Conservation (phyloP, 2,888 invertebrate genomes). For the Eristalis intricaria region DNA sequence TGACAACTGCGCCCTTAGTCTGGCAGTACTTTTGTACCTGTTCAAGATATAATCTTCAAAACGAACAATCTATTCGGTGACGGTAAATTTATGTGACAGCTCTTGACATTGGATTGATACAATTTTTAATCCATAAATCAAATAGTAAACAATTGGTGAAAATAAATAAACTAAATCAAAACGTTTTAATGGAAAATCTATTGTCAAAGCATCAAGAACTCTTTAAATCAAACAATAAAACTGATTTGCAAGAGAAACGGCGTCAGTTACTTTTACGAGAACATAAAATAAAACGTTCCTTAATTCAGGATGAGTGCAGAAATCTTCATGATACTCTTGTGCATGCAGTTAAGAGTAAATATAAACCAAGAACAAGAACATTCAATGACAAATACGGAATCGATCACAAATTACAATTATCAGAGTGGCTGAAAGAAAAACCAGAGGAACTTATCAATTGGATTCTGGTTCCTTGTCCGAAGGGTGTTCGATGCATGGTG, state of each 20-base stretch:
- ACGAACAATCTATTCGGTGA: neutral
- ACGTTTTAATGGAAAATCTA: conserved; percentile 42
- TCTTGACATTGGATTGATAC: too few relatives aligned
- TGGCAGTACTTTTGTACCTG: neutral
- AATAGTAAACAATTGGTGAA: neutral
- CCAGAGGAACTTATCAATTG: conserved; percentile 90
- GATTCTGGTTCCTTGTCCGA: conserved; percentile 90
- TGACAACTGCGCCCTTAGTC: too few relatives aligned
- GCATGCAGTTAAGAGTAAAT: conserved; percentile 18
- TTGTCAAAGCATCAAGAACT: conserved; percentile 51
- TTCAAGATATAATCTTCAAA: neutral
- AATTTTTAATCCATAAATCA: too few relatives aligned
- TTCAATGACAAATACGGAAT: conserved; percentile 68
- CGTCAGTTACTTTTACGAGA: conserved; percentile 75
- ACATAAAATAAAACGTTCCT: conserved; percentile 77
- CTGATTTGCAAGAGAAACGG: conserved; percentile 75
- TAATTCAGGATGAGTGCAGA: conserved; percentile 75
- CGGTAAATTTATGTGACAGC: too few relatives aligned
- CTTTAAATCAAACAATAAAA: conserved; percentile 32
- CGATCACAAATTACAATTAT: conserved; percentile 87
- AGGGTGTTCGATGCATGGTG: conserved; percentile 91
- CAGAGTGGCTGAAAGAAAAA: conserved; percentile 95
- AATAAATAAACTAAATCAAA: neutral
- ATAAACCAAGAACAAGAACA: conserved; percentile 3
- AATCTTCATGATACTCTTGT: conserved; percentile 45